Percentiles rank a stretch among this genome's conserved stretches.
Evolutionary conservation across 2,797 vertebrate genomes (phyloP).

Genomic region (Echiichthys vipera): DNA sequence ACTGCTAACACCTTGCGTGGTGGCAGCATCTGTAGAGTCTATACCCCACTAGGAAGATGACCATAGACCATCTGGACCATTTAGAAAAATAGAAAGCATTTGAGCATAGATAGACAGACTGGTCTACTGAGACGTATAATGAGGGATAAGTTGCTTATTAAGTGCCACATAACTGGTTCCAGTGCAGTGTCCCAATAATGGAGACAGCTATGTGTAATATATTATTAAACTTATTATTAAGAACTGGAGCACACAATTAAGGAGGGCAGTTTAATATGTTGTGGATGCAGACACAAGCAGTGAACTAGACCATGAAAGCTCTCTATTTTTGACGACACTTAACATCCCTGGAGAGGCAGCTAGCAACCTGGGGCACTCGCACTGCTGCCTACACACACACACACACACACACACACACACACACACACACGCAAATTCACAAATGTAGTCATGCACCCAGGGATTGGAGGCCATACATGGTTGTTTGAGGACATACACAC

Average conservation of each 20-base stretch:
- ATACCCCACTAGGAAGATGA: conserved; percentile 59
- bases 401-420: conserved; percentile 16
- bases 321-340: conserved; percentile 71
- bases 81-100: background rate
- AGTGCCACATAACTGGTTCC: conserved; percentile 1
- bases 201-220: conserved; percentile 21
- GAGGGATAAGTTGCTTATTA: conserved; percentile 1
- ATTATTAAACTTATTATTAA: conserved; percentile 54
- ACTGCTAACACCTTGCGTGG: conserved; percentile 54
- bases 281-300: conserved; percentile 72
- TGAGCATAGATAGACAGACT: background rate
- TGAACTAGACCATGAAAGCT: conserved; percentile 81
- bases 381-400: conserved; percentile 35
- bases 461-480: conserved; percentile 20
- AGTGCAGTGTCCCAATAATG: conserved; percentile 37
- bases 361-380: conserved; percentile 57
- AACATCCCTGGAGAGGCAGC: conserved; percentile 67
- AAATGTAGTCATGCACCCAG: conserved; percentile 3
- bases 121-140: background rate
- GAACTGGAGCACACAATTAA: conserved; percentile 80
- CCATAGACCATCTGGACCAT: conserved; percentile 73
- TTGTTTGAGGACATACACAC: conserved; percentile 28
- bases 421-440: conserved; percentile 6
- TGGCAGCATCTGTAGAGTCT: conserved; percentile 61
- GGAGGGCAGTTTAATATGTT: conserved; percentile 66